Percentiles rank a stretch among this genome's conserved stretches.
Evolutionary conservation across 2,888 invertebrate species (phyloP).

Genomic region (Diadromus collaris): DNA sequence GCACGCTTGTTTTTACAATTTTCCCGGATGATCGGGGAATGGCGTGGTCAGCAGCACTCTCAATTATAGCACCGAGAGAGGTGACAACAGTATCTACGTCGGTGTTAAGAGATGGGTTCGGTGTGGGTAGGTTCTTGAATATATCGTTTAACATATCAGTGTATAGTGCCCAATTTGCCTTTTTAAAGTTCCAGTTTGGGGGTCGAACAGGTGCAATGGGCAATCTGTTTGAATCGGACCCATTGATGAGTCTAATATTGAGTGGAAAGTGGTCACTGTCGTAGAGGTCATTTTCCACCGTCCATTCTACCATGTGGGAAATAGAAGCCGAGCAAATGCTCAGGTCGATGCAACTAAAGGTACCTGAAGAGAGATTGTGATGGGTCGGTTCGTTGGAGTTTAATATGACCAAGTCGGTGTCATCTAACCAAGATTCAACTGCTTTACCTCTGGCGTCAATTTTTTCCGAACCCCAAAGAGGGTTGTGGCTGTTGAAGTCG

Average conservation of each 20-base stretch:
- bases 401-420: constrained; percentile 43
- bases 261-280: constrained; percentile 59
- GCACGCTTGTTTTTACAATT: constrained; percentile 8
- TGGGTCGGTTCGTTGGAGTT: constrained; percentile 54
- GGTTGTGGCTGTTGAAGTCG: too few species aligned
- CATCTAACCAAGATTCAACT: constrained; percentile 39
- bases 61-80: too few species aligned
- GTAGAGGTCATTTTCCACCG: constrained; percentile 7
- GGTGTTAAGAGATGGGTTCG: too few species aligned
- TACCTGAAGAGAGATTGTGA: constrained; percentile 36
- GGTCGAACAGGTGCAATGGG: too few species aligned
- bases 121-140: too few species aligned
- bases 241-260: neutral
- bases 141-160: too few species aligned
- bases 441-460: constrained; percentile 22
- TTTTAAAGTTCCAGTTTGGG: too few species aligned
- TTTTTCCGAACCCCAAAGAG: constrained; percentile 58
- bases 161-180: too few species aligned
- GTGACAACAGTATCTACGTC: too few species aligned
- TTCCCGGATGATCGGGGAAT: too few species aligned
- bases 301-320: constrained; percentile 10
- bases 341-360: constrained; percentile 48
- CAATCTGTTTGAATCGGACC: neutral
- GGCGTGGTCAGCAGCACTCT: too few species aligned
- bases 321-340: constrained; percentile 16